Conservation (phyloP, 2,797 vertebrate species). For the Alfaro cultratus region DNA sequence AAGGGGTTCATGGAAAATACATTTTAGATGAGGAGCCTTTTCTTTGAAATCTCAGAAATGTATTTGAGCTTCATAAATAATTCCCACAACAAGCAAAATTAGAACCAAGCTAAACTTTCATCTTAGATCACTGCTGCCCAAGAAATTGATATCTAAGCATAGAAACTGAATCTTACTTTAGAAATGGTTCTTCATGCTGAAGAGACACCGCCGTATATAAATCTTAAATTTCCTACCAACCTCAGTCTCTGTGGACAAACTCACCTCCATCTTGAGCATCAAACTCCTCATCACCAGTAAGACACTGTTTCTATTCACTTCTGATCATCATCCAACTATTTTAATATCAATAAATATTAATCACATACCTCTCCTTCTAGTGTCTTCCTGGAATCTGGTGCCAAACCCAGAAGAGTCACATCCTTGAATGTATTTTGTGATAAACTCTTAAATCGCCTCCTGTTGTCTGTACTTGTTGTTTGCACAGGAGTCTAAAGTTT, state of each 20-base stretch:
- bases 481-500: not conserved
- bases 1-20: conserved; percentile 2
- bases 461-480: not conserved
- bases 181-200: not conserved
- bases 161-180: conserved; percentile 6
- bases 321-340: not conserved
- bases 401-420: not conserved
- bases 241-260: not conserved
- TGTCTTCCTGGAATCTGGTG: not conserved
- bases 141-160: not conserved
- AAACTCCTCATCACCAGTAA: not conserved
- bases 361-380: not conserved
- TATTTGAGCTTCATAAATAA: conserved; percentile 5
- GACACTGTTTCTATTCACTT: not conserved
- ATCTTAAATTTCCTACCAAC: not conserved
- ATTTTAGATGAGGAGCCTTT: conserved; percentile 8
- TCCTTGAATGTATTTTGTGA: not conserved
- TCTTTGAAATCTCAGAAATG: conserved; percentile 8
- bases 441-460: not conserved
- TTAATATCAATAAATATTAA: not conserved
- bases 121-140: not conserved
- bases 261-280: not conserved
- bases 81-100: conserved; percentile 10
- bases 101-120: not conserved
- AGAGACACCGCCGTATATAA: not conserved